These are phyloP conservation scores for Colletes gigas DNA, from an alignment of 1,140 invertebrate species.

Conservation along the genomic window DNA sequence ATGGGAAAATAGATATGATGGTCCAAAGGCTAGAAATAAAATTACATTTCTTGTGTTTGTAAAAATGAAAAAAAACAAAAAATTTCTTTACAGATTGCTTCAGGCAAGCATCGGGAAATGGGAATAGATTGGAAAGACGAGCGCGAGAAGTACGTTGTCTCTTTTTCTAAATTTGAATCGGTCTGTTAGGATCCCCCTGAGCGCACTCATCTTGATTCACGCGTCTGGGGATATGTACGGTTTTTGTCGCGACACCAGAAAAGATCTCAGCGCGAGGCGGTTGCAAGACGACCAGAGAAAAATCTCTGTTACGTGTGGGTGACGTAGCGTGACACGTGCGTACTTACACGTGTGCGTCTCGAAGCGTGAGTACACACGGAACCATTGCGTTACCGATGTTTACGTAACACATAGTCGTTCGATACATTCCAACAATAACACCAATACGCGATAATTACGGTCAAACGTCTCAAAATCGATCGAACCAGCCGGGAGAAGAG, in stretches of 20 bases:
- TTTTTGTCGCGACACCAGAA: background rate
- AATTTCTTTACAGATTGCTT: too few relatives aligned
- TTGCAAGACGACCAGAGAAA: background rate
- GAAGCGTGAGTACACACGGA: slow-evolving; percentile 12
- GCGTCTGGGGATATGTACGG: background rate
- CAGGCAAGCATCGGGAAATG: too few relatives aligned
- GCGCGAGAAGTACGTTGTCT: background rate
- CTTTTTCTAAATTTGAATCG: background rate
- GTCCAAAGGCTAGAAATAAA: too few relatives aligned
- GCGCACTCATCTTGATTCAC: background rate
- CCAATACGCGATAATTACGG: slow-evolving; percentile 58
- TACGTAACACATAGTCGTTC: slow-evolving; percentile 64
- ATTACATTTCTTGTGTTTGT: too few relatives aligned
- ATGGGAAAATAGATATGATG: too few relatives aligned
- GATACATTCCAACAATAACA: slow-evolving; percentile 69
- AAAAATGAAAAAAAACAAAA: too few relatives aligned
- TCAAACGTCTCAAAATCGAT: slow-evolving; percentile 40
- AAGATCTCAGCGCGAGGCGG: background rate
- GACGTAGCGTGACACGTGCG: slow-evolving; percentile 43
- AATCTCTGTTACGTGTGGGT: slow-evolving; percentile 21
- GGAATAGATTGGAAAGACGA: too few relatives aligned
- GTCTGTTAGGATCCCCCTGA: background rate
- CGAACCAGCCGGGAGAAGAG: background rate
- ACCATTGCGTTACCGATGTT: slow-evolving; percentile 42
- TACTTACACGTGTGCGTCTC: slow-evolving; percentile 44